Conservation (phyloP, 2,888 invertebrate species). For the Epiblema foenella region DNA sequence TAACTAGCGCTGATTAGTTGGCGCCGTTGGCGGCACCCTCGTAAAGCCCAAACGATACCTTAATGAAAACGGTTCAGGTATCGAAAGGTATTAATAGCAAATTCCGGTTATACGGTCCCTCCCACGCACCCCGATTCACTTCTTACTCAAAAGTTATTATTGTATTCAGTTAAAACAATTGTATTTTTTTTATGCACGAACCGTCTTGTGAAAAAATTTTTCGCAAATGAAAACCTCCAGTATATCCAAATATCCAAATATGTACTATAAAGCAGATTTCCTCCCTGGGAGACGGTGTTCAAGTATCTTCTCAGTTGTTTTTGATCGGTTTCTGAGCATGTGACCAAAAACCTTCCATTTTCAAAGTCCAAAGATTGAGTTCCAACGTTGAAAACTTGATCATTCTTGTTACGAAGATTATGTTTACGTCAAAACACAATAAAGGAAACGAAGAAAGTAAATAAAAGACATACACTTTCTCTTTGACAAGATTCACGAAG, state of each 20-base stretch:
- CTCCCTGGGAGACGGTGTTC: not conserved
- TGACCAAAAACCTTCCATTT: not conserved
- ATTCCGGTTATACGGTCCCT: no score
- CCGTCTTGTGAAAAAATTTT: not conserved
- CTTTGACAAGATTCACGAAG: not conserved
- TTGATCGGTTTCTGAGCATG: conserved; percentile 12
- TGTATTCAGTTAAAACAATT: no score
- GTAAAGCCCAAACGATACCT: no score
- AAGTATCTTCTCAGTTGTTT: not conserved
- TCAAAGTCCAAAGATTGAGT: conserved; percentile 3
- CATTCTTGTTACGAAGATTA: not conserved
- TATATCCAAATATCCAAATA: not conserved
- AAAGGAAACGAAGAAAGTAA: no score
- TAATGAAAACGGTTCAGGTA: no score
- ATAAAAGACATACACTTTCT: not conserved
- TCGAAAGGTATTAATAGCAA: no score
- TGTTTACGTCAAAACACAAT: conserved; percentile 2
- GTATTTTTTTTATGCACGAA: not conserved
- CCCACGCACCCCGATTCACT: no score
- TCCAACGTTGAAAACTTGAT: conserved; percentile 1
- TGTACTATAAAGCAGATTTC: not conserved
- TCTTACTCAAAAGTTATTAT: no score
- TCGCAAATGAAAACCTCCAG: not conserved
- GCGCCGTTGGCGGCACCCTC: no score
- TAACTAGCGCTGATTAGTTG: no score